phyloP scores from a whole-genome alignment of 2,888 invertebrate genomes.

The Sicus ferrugineus region DNA sequence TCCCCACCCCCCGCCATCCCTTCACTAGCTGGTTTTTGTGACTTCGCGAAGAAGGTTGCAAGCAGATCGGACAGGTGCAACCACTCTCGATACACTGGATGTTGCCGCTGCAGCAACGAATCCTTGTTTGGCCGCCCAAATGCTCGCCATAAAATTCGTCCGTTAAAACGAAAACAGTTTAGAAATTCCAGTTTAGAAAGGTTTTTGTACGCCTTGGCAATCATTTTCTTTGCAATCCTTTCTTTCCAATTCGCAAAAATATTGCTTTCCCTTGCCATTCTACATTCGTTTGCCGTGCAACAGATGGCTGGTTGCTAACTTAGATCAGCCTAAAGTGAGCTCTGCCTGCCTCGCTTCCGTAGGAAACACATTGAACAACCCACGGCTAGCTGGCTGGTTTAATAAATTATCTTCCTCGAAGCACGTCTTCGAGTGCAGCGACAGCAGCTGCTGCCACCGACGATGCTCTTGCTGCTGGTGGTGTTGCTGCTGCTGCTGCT shows the following conservation, averaged over 20 bases:
- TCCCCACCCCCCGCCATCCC: neutral
- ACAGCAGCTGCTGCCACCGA: slow-evolving; percentile 11
- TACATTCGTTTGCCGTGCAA: neutral
- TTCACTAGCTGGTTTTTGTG: neutral
- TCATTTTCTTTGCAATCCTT: neutral
- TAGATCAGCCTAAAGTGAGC: neutral
- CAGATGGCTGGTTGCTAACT: neutral
- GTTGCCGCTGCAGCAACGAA: neutral
- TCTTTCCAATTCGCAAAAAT: neutral
- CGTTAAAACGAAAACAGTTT: neutral
- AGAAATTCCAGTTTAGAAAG: neutral
- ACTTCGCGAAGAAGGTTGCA: neutral
- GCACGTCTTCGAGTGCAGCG: neutral
- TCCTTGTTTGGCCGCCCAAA: neutral
- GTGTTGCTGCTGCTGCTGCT: slow-evolving; percentile 13
- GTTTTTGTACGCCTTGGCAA: too few relatives aligned
- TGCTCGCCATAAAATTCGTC: neutral
- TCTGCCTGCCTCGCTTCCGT: neutral
- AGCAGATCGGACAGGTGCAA: slow-evolving; percentile 23
- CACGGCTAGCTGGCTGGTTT: neutral
- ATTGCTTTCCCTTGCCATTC: neutral
- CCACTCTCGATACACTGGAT: neutral
- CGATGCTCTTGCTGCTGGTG: neutral
- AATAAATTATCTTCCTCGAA: neutral
- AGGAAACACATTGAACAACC: slow-evolving; percentile 2